A percentile compares a stretch with the other conserved stretches of the same genome.
Conservation (phyloP, 92 coral and sea anemone species). For the Galaxea fascicularis region DNA sequence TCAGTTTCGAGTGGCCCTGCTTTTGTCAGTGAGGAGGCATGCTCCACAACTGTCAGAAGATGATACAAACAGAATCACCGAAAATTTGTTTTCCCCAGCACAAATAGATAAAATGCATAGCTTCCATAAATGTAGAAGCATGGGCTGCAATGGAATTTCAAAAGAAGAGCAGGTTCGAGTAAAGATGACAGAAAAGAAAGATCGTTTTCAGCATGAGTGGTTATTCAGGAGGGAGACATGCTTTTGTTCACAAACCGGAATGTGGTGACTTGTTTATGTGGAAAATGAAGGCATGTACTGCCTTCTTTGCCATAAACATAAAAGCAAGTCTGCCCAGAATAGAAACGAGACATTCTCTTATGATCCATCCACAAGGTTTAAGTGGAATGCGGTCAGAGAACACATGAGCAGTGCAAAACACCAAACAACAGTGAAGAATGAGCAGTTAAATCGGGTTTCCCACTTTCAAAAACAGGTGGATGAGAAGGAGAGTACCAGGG, state of each 20-base stretch:
- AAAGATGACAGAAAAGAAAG: conserved; percentile 16
- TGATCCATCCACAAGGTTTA: conserved; percentile 53
- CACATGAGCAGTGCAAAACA: conserved; percentile 52
- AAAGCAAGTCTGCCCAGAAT: conserved; percentile 52
- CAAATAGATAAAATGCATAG: conserved; percentile 23
- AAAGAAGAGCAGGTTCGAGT: conserved; percentile 6
- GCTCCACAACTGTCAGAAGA: conserved; percentile 29
- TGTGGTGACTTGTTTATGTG: conserved; percentile 53
- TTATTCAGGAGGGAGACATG: conserved; percentile 23
- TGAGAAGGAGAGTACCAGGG: conserved; percentile 42
- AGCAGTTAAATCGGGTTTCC: conserved; percentile 44
- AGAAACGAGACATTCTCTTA: conserved; percentile 45
- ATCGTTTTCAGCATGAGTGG: conserved; percentile 28
- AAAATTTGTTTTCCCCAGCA: conserved; percentile 23
- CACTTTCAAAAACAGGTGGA: conserved; percentile 49
- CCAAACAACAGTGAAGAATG: conserved; percentile 56
- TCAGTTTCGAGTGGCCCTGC: conserved; percentile 38
- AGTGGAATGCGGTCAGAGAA: conserved; percentile 25
- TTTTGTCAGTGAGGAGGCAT: conserved; percentile 18
- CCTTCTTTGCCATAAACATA: conserved; percentile 53
- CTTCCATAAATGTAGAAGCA: conserved; percentile 30
- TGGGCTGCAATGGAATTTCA: conserved; percentile 14
- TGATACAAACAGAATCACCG: conserved; percentile 20
- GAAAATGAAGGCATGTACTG: conserved; percentile 42
- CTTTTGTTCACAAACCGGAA: conserved; percentile 35